Evolutionary conservation across 2,888 invertebrate genomes (phyloP), one percentile per base, ranked within the genome.

Genomic region (Polyploca ridens): DNA sequence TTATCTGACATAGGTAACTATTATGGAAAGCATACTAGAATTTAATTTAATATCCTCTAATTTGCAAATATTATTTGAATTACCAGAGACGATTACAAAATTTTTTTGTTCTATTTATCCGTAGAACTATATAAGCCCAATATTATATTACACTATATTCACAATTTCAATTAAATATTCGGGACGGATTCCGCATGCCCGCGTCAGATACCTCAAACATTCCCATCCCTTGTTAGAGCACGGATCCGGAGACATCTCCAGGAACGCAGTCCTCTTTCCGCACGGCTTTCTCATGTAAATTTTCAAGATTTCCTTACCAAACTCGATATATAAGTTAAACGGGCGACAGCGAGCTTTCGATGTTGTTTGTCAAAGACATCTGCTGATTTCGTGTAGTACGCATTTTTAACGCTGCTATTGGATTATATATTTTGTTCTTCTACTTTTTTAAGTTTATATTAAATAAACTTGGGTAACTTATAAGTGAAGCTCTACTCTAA

Each of bases 241-340:
- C 81, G 76, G 75, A 78, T 76, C 77, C 76, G 80, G 79, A 82
- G 79, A 77, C 81, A 76, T 82, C 79, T 76, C 69, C 69, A 73
- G 76, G 78, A 83, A 82, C 83, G 82, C 78, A 72, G 82, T 78
- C 78, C 82, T 81, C 85, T 83, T 84, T 82, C 83, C 74, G 70
- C 78, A 79, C 67, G 70, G 84, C 85, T 90, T 91, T 91, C 88
- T 90, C 86, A 92, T 92, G 90, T 89, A 91, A 90, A 91, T 92
- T 86, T 87, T 77, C 71, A 76, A 87, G 90, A 90, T 91, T 90
- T 90, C 83, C 83, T 84, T 81, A 81, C 76, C 79, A 84, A 90
- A 88, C 84, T 87, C 86, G 82, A 88, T 87, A 84, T 88, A 85
- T 84, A 88, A 88, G 84, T 88, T 87, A 87, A 88, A 87, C 85